Evolutionary conservation across 2,113 vertebrate genomes (phyloP), one percentile per base, ranked within the genome.

Genomic region (Cyprinodon tularosa): DNA sequence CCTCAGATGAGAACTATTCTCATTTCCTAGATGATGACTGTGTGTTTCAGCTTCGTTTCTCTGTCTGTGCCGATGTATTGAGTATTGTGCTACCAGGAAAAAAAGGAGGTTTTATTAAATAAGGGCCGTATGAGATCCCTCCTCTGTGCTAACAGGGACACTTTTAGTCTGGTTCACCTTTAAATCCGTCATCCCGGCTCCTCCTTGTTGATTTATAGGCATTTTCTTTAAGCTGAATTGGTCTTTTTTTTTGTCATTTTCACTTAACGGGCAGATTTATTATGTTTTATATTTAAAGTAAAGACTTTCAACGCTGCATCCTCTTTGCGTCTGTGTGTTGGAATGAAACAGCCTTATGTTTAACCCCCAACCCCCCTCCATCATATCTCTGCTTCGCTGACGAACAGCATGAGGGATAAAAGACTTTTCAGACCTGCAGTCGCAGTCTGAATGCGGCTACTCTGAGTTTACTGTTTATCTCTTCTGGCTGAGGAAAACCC

Each of bases 1-100:
- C 89, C 89, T 85, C 60, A 50, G 78, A 87, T 91, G 88, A 88
- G 81, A 75, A 85, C 75, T 69, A 62, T 82, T 88, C 85, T 92
- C 88, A 92, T 93, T 92, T 92, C 92, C 91, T 91, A 53, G 69
- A 82, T 89, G 81, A 82, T 89, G 81, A 44, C 15, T 78, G n/a
- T 82, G 71, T 85, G 84, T 83, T 36, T 73, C 62, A n/a, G 66
- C 61, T 73, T 77, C 68, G 72, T 70, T 68, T 73, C n/a, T 80
- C 17, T 17, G 45, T 66, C 66, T 71, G 62, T 47, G 39, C 2
- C 60, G 72, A 67, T 40, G 17, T 60, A 39, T 73, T 29, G 29
- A 29, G 60, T 73, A 37, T 72, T 74, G 62, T 62, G 44, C 70
- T 72, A 71, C 38, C 17, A 66, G 48, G 50, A 14, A 6, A 6